Base-by-base conservation (phyloP, 2,113 vertebrate species). In the Vidua macroura region DNA sequence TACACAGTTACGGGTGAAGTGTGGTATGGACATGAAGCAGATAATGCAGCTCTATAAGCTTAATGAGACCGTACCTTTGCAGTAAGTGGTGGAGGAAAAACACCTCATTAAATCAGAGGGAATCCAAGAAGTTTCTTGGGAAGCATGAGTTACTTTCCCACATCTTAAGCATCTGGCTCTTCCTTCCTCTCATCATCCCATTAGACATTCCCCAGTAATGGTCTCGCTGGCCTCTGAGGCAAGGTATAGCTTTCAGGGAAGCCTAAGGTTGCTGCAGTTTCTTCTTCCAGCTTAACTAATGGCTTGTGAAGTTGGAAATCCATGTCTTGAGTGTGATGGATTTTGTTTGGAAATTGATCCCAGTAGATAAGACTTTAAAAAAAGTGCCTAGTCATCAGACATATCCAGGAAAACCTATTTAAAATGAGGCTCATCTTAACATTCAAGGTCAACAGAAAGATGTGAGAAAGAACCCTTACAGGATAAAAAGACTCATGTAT, bases 301-400 rank as follows among this genome's bases (percentile, higher is more conserved):
- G 88, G 91, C 60, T 96, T 94, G 91, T 90, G 69, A 91, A 91
- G n/a, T 37, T 96, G 46, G 85, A 91, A 81, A 86, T 84, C 58
- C 7, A 20, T 83, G n/a, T 69, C 72, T 52, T 63, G 25, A 70
- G 30, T 35, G 55, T 81, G 95, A 88, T 94, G 74, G 79, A 76
- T 96, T 98, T 97, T 96, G 85, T 94, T 95, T 95, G 94, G 94
- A 97, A 93, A 95, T 92, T 88, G 88, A 95, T 93, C 66, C 48
- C 74, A 74, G 58, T 30, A 58, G 85, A 88, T 87, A 83, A 88
- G 85, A 85, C 16, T 37, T 96, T 96, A 92, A 22, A 96, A 95
- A 89, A 70, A 7, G 28, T 73, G 91, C 55, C 90, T 90, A 94
- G 93, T 78, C 51, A 90, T 10, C 28, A 94, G 82, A 88, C 49